Conservation (phyloP, 1,140 invertebrate genomes). For the Drosophila kepulauana region DNA sequence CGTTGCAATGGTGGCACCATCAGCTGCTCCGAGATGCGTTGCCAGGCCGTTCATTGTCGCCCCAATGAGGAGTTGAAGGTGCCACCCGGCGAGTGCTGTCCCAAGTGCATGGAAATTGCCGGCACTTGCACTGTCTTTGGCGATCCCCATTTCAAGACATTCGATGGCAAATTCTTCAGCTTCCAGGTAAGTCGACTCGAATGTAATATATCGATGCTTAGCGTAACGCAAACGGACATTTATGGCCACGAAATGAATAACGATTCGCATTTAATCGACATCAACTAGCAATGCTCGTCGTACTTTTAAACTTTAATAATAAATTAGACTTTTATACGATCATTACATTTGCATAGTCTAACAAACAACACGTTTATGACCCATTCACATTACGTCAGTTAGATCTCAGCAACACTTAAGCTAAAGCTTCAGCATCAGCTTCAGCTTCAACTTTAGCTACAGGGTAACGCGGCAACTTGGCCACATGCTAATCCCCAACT, state of each 20-base stretch:
- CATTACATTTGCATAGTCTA: conserved; percentile 40
- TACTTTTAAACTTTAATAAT: conserved; percentile 14
- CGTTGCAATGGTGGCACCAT: conserved; percentile 92
- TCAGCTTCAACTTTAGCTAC: background rate
- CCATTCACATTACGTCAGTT: conserved; percentile 36
- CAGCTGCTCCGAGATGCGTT: conserved; percentile 92
- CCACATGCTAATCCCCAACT: conserved; percentile 16
- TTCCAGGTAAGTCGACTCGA: conserved; percentile 88
- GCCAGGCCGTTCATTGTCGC: conserved; percentile 89
- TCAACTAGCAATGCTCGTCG: conserved; percentile 17
- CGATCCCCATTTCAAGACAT: conserved; percentile 96
- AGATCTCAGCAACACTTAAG: background rate
- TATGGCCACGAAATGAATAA: conserved; percentile 24
- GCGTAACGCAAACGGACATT: conserved; percentile 29
- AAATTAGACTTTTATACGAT: conserved; percentile 47
- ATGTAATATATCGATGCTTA: background rate
- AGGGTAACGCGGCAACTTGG: conserved; percentile 4
- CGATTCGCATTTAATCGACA: conserved; percentile 25
- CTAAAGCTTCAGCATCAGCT: background rate
- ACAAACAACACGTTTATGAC: conserved; percentile 24
- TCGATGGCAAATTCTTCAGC: conserved; percentile 96
- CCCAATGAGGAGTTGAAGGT: conserved; percentile 90
- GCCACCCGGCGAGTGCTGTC: conserved; percentile 93
- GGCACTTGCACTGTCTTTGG: conserved; percentile 96
- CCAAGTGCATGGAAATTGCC: conserved; percentile 93